phyloP scores from a whole-genome alignment of 37 sponge, comb jelly and placozoan genomes.

The Eunapius fragilis region DNA sequence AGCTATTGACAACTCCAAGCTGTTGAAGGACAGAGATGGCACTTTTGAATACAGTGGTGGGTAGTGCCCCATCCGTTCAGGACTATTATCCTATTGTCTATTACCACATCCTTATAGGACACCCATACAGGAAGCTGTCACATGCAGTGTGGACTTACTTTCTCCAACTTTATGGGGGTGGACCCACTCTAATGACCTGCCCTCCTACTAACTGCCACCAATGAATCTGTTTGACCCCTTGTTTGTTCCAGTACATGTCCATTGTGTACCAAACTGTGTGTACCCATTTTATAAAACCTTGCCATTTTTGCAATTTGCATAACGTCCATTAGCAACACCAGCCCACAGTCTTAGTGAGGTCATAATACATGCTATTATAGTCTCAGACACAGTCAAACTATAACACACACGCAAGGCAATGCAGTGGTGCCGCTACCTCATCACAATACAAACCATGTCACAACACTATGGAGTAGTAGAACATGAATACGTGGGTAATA shows the following conservation, averaged over 20 bases:
- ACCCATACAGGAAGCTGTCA: slow-evolving; percentile 32
- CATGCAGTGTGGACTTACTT: slow-evolving; percentile 55
- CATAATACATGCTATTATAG: neutral
- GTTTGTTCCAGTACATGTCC: no score
- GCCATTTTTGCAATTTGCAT: no score
- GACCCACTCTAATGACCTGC: slow-evolving; percentile 49
- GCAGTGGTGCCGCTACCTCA: neutral
- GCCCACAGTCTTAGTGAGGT: no score
- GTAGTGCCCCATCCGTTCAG: neutral
- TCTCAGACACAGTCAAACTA: neutral
- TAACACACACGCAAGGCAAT: neutral
- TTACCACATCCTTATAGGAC: slow-evolving; percentile 1
- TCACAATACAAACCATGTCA: neutral
- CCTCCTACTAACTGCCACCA: neutral
- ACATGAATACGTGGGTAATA: neutral
- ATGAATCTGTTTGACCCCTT: neutral
- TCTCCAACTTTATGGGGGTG: slow-evolving; percentile 69
- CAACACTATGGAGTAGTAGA: neutral
- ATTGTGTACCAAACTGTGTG: no score
- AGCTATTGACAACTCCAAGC: slow-evolving; percentile 57
- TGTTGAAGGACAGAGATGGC: slow-evolving; percentile 19
- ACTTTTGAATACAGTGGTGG: neutral
- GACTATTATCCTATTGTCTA: no score
- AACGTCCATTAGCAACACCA: no score
- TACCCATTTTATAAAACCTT: no score